A percentile compares a stretch with the other conserved stretches of the same genome.
Evolutionary conservation across 2,797 vertebrate species (phyloP).

Genomic region (Periophthalmus magnuspinnatus): DNA sequence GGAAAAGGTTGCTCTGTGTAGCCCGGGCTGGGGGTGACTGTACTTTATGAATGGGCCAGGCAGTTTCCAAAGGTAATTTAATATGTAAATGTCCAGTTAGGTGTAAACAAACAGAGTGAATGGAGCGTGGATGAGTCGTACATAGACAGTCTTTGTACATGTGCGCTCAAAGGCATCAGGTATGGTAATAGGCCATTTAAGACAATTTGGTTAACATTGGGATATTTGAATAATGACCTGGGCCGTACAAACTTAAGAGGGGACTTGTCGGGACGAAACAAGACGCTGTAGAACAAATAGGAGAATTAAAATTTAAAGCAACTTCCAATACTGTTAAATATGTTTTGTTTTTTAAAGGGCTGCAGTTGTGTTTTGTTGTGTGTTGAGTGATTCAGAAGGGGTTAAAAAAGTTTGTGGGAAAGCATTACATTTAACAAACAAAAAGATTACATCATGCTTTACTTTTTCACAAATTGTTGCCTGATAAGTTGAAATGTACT

Average conservation of each 20-base stretch:
- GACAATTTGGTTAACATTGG: background rate
- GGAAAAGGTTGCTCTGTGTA: constrained; percentile 57
- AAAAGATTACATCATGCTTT: too few species aligned
- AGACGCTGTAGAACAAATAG: background rate
- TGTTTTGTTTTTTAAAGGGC: background rate
- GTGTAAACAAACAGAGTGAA: constrained; percentile 50
- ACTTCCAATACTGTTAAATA: background rate
- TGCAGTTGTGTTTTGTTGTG: background rate
- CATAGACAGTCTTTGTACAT: constrained; percentile 20
- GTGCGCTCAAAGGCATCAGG: background rate
- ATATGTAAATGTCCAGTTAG: constrained; percentile 53
- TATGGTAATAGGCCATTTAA: background rate
- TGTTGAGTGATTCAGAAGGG: too few species aligned
- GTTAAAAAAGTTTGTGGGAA: too few species aligned
- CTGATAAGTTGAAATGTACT: background rate
- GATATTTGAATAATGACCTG: background rate
- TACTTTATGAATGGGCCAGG: constrained; percentile 33
- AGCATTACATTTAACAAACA: too few species aligned
- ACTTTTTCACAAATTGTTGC: background rate
- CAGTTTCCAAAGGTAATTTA: constrained; percentile 55
- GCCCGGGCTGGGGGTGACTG: constrained; percentile 22
- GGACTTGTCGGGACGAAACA: background rate
- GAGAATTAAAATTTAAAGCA: background rate
- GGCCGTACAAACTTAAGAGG: background rate
- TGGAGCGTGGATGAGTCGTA: constrained; percentile 15